Evolutionary conservation across 2,888 invertebrate genomes (phyloP).

Genomic region (Caenorhabditis afra): DNA sequence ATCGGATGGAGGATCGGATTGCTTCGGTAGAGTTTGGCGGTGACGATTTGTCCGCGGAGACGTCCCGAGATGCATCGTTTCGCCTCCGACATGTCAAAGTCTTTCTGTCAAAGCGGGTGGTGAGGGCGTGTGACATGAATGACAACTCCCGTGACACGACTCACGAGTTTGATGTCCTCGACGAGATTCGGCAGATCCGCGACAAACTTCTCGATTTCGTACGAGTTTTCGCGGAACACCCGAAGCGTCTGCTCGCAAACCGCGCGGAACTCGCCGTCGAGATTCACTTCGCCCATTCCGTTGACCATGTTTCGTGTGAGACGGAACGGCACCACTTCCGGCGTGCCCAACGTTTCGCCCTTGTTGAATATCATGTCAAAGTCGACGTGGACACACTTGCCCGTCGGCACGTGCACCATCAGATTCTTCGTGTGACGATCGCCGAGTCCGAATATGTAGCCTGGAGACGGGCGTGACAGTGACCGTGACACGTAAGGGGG

Average conservation of each 20-base stretch:
- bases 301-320: conserved; percentile 96
- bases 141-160: too few species aligned
- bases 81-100: conserved; percentile 55
- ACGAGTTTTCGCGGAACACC: conserved; percentile 89
- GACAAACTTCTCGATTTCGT: conserved; percentile 79
- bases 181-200: conserved; percentile 57
- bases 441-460: conserved; percentile 76
- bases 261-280: conserved; percentile 86
- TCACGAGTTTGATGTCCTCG: conserved; percentile 17
- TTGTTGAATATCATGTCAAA: conserved; percentile 97
- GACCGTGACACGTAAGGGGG: too few species aligned
- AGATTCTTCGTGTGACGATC: conserved; percentile 83
- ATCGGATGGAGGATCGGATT: conserved; percentile 61
- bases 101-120: conserved; percentile 31
- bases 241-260: conserved; percentile 81
- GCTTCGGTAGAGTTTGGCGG: conserved; percentile 46
- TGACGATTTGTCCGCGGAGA: conserved; percentile 52
- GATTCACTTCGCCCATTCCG: conserved; percentile 92
- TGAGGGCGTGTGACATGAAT: not conserved
- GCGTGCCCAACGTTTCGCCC: conserved; percentile 72
- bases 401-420: conserved; percentile 91
- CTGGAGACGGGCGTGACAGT: conserved; percentile 30
- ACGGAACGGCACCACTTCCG: conserved; percentile 86
- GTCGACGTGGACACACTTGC: conserved; percentile 96
- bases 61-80: conserved; percentile 48